Conservation (phyloP, 2,113 vertebrate genomes). For the Sylvilagus bachmani region DNA sequence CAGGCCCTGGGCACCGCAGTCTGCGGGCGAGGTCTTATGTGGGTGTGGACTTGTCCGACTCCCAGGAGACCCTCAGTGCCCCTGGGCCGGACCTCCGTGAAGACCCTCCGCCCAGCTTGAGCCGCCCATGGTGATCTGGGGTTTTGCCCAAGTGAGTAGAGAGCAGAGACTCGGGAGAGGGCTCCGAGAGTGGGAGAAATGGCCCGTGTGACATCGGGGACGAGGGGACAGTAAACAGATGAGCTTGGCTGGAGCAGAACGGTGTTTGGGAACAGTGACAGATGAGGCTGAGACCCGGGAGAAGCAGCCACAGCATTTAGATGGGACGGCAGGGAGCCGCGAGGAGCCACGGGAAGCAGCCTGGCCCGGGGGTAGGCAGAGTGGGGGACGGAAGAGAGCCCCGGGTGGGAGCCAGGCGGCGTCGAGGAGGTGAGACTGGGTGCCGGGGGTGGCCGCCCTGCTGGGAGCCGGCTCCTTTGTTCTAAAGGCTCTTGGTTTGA, state of each 20-base stretch:
- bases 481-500: not conserved
- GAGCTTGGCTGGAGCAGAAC: conserved; percentile 80
- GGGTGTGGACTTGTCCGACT: not conserved
- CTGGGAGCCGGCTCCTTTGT: not conserved
- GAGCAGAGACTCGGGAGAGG: not conserved
- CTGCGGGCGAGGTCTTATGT: not conserved
- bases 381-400: accelerated
- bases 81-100: not conserved
- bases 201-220: not conserved
- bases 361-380: no score
- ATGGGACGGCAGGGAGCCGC: not conserved
- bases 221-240: conserved; percentile 58
- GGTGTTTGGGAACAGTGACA: conserved; percentile 68
- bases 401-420: no score
- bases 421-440: not conserved
- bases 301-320: not conserved
- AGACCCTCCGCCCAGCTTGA: not conserved
- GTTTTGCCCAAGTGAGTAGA: not conserved
- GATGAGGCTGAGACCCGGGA: conserved; percentile 57
- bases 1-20: not conserved
- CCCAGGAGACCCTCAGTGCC: not conserved
- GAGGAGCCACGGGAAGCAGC: not conserved
- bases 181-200: not conserved
- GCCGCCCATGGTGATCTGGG: not conserved
- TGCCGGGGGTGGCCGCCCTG: not conserved